Base-by-base conservation (phyloP, 2,888 invertebrate species). In the Nasonovia ribisnigri region DNA sequence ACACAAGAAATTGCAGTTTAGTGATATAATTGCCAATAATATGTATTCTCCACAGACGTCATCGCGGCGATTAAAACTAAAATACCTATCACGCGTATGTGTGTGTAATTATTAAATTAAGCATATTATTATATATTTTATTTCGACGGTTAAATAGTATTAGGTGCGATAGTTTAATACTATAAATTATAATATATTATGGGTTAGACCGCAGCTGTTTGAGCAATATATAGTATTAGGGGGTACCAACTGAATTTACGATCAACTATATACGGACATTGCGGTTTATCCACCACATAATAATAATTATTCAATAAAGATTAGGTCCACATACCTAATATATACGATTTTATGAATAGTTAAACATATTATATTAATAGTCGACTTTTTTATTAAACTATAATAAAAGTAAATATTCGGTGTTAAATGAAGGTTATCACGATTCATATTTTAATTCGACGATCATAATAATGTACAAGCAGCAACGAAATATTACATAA, bases 301-400 rank as follows among this genome's bases (percentile, higher is more conserved):
- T 90, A 67, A 90, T 90, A 24, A 89, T n/a, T 90, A 89, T 60
- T 90, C 90, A n/a, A 67, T 67, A 90, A 60, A 90, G 60, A 90
- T 67, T 90, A 46, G 46, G n/a, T 24, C 90, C 20, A 67, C n/a
- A 46, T 29, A 46, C 29, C 84, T 26, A 57, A 57, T 57, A 20
- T 77, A 77, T 36, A 29, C 46, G 43, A n/a, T 60, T 60, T 60
- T 46, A 16, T 67, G 90, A 51, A 29, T 57, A 48, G 24, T 90
- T 77, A 20, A 36, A 77, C 8, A 36, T 77, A 77, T 20, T 77
- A 77, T 20, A 77, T 20, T 77, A 77, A 77, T 77, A 20, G 36
- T 77, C 36, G 77, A 20, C 1, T 77, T 42, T 42, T 87, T 87
- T 54, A 54, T 88, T 36, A 51, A 88, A 88, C 36, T 77, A 36